phyloP scores from a whole-genome alignment of 2,113 vertebrate species.

The Colius striatus region DNA sequence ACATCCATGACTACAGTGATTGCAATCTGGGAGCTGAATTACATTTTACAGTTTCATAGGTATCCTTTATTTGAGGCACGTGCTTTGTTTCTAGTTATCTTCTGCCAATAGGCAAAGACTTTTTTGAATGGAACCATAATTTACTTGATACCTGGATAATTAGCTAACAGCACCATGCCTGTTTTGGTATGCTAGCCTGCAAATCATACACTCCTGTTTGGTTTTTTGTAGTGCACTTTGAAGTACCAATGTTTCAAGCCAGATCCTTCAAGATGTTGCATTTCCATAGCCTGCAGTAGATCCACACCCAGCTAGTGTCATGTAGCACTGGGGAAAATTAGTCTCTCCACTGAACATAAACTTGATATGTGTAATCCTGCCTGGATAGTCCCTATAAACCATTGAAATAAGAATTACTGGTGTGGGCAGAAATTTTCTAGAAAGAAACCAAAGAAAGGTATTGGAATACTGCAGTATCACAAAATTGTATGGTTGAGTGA shows the following conservation, averaged over 20 bases:
- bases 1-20: rapidly evolving
- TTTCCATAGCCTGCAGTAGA: not conserved
- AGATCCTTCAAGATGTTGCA: not conserved
- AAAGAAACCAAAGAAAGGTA: not conserved
- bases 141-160: not conserved
- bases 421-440: not conserved
- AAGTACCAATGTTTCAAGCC: not conserved
- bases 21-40: not conserved
- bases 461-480: not conserved
- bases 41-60: not conserved
- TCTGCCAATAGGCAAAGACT: not conserved
- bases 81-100: not conserved
- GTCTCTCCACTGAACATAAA: not conserved
- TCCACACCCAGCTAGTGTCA: not conserved
- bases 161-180: not conserved
- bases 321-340: not conserved
- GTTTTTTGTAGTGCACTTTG: not conserved
- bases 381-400: not conserved
- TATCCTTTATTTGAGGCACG: not conserved
- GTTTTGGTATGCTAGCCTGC: not conserved
- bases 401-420: not conserved
- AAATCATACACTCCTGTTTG: rapidly evolving
- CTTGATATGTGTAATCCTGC: not conserved
- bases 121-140: not conserved
- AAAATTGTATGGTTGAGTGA: not conserved